These are phyloP conservation scores for Phaethornis superciliosus DNA, from an alignment of 2,113 vertebrate genomes.

Conservation along the genomic window DNA sequence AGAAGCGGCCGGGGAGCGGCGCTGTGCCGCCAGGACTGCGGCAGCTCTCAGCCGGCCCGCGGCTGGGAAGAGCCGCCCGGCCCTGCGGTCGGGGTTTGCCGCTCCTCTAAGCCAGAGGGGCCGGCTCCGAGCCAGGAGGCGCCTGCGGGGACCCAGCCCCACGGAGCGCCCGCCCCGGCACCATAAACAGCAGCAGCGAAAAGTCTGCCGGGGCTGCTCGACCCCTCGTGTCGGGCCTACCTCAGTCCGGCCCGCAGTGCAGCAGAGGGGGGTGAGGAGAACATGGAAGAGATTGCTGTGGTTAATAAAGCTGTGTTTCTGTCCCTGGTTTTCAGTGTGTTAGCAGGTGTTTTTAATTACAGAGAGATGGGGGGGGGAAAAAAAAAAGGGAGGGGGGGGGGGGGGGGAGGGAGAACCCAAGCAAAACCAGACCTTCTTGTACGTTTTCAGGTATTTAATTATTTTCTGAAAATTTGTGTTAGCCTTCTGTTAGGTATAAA, in stretches of 20 bases:
- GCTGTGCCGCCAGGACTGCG: neutral
- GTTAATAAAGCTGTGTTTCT: accelerated
- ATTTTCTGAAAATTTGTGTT: too few species aligned
- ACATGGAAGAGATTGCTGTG: accelerated
- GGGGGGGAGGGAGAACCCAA: accelerated
- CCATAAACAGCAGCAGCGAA: accelerated
- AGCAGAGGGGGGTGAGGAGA: too few species aligned
- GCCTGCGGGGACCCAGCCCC: accelerated
- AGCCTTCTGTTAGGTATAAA: neutral
- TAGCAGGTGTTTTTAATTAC: too few species aligned
- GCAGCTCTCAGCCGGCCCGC: neutral
- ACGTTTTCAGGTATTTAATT: neutral
- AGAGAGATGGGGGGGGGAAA: neutral
- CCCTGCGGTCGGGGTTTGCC: neutral
- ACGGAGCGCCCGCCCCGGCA: neutral
- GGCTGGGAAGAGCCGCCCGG: too few species aligned
- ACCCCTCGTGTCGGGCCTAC: accelerated
- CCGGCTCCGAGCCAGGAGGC: too few species aligned
- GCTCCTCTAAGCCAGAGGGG: neutral
- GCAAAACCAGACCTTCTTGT: neutral
- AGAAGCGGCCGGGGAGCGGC: neutral
- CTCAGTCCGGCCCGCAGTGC: accelerated
- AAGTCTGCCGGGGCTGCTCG: accelerated
- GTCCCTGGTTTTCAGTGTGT: accelerated
- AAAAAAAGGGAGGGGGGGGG: accelerated